phyloP scores from a whole-genome alignment of 35 echinoderm and acorn worm species.

The Hemicentrotus pulcherrimus region DNA sequence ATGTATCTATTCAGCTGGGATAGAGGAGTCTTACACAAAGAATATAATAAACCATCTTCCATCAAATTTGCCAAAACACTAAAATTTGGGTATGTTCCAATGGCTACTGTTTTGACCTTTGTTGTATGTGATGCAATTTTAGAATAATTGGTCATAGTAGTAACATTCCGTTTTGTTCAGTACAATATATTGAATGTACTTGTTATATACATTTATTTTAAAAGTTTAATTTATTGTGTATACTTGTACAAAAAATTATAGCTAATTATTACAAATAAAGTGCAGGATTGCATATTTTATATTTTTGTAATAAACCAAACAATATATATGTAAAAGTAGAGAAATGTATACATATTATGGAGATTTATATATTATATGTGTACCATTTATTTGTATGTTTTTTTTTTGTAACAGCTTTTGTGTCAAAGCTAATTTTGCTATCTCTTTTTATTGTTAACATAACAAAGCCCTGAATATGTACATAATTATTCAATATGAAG shows the following conservation, averaged over 20 bases:
- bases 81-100: not conserved
- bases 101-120: not conserved
- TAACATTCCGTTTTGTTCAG: not conserved
- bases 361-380: not conserved
- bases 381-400: not conserved
- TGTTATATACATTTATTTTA: not conserved
- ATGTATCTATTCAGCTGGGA: not conserved
- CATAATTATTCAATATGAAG: not conserved
- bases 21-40: not conserved
- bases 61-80: not conserved
- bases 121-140: not conserved
- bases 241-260: not conserved
- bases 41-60: not conserved
- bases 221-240: no score
- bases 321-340: not conserved
- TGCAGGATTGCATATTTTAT: not conserved
- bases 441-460: not conserved
- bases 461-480: not conserved
- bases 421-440: not conserved
- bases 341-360: not conserved
- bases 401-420: not conserved
- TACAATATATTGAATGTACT: not conserved
- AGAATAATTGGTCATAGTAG: not conserved
- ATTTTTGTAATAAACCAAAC: not conserved
- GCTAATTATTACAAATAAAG: not conserved